Conservation (phyloP, 1,140 invertebrate genomes). For the Meteorus sp. region DNA sequence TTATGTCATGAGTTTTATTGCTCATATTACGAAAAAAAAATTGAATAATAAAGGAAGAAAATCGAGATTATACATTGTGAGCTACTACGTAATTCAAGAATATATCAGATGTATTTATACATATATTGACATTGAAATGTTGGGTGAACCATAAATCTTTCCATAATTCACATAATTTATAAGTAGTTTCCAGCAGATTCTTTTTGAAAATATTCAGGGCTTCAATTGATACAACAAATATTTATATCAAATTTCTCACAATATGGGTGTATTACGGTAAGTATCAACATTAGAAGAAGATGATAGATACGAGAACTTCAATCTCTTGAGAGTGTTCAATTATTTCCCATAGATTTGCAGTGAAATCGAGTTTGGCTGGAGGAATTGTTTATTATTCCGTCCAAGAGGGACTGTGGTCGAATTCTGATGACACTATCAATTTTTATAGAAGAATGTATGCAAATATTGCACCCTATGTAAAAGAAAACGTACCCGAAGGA, state of each 20-base stretch:
- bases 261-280: neutral
- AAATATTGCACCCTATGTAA: slow-evolving; percentile 40
- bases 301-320: too few relatives aligned
- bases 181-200: too few relatives aligned
- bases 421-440: slow-evolving; percentile 41
- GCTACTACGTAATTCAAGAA: too few relatives aligned
- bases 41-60: too few relatives aligned
- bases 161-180: too few relatives aligned
- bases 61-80: too few relatives aligned
- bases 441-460: slow-evolving; percentile 45
- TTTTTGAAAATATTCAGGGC: neutral
- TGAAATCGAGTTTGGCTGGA: slow-evolving; percentile 44
- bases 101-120: too few relatives aligned
- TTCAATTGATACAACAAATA: neutral
- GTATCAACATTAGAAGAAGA: neutral
- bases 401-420: slow-evolving; percentile 49
- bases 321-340: too few relatives aligned
- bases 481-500: slow-evolving; percentile 40
- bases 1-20: too few relatives aligned
- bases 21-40: too few relatives aligned
- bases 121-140: too few relatives aligned
- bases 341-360: slow-evolving; percentile 37
- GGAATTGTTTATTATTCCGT: slow-evolving; percentile 44
- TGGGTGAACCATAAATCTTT: too few relatives aligned
- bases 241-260: neutral